These are phyloP conservation scores for Temnothorax unifasciatus DNA, from an alignment of 2,888 invertebrate genomes.

Conservation along the genomic window DNA sequence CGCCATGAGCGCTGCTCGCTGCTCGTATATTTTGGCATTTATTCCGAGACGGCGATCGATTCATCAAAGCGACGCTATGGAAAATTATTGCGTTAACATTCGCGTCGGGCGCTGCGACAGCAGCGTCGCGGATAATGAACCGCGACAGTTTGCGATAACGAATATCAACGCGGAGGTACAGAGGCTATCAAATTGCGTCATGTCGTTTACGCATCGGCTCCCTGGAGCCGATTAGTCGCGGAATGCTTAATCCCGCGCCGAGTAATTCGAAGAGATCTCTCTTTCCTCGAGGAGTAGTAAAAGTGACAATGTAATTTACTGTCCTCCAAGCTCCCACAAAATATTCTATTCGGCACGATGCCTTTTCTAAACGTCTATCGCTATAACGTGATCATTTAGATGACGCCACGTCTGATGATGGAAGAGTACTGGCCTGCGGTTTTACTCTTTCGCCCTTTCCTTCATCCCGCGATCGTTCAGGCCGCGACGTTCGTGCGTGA, in stretches of 20 bases:
- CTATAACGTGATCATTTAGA: neutral
- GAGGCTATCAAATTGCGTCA: constrained; percentile 51
- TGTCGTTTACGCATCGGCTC: constrained; percentile 25
- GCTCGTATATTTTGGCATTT: constrained; percentile 41
- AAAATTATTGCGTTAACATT: constrained; percentile 50
- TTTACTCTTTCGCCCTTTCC: constrained; percentile 71
- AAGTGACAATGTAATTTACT: neutral
- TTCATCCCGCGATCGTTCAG: constrained; percentile 58
- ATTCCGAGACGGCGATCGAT: constrained; percentile 23
- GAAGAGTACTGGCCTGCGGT: constrained; percentile 17
- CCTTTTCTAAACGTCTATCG: neutral
- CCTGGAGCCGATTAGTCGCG: constrained; percentile 15
- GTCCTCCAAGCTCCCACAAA: neutral
- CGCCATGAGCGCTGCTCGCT: neutral
- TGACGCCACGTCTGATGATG: neutral
- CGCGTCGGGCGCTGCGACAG: neutral
- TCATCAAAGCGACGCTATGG: constrained; percentile 30
- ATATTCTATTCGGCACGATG: neutral
- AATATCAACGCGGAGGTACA: constrained; percentile 35
- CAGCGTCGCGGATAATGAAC: constrained; percentile 30
- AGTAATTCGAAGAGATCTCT: neutral
- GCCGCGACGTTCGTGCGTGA: constrained; percentile 70
- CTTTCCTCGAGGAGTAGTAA: neutral
- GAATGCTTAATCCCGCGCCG: constrained; percentile 14
- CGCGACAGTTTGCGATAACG: constrained; percentile 48